A percentile compares a stretch with the other conserved stretches of the same genome.
phyloP scores from a whole-genome alignment of 2,888 invertebrate genomes.

The Limnephilus auricula region DNA sequence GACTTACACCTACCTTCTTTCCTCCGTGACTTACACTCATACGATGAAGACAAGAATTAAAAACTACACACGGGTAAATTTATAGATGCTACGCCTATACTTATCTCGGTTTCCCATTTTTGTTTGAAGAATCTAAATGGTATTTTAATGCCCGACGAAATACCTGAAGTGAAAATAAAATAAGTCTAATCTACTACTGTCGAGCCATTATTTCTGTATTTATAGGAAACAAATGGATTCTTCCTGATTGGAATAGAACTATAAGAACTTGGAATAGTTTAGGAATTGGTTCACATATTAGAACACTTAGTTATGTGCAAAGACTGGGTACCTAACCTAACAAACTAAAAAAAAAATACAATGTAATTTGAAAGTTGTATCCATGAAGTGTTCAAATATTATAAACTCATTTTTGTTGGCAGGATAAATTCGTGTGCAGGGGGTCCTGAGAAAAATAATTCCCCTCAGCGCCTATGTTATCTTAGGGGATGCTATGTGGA shows the following conservation, averaged over 20 bases:
- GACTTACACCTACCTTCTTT: too few relatives aligned
- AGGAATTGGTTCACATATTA: background rate
- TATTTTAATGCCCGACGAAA: background rate
- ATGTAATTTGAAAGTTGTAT: background rate
- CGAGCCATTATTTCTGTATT: background rate
- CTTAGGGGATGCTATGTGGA: too few relatives aligned
- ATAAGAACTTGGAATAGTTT: background rate
- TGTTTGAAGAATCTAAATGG: slow-evolving; percentile 2
- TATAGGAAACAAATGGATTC: background rate
- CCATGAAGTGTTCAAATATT: background rate
- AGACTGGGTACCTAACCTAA: background rate
- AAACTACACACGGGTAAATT: slow-evolving; percentile 2
- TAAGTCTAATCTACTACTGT: background rate
- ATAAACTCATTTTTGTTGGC: too few relatives aligned
- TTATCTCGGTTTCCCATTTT: background rate
- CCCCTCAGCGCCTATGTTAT: too few relatives aligned
- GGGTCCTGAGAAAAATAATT: too few relatives aligned
- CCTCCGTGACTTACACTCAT: background rate
- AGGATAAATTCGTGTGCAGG: too few relatives aligned
- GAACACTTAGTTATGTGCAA: background rate
- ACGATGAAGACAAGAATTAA: background rate
- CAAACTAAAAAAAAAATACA: background rate
- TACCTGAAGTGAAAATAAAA: background rate
- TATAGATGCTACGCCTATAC: background rate
- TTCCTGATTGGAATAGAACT: background rate